Base-by-base conservation (phyloP, 2,888 invertebrate genomes). In the Anthrax anthrax region DNA sequence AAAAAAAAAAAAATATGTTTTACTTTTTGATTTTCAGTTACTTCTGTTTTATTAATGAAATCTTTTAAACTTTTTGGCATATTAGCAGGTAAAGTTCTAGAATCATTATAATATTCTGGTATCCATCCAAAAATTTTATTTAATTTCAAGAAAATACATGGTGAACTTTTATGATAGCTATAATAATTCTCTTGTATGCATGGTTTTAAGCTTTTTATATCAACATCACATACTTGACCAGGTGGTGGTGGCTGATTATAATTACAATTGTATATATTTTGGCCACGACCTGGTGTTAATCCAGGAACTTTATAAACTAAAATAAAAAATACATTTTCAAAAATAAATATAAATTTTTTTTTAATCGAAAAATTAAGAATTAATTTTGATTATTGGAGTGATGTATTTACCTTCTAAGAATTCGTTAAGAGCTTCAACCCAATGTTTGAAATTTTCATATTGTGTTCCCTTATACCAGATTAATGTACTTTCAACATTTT, bases 91-190 rank as follows among this genome's bases (percentile, higher is more conserved):
- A 90, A 70, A 46, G 72, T 65, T 10, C 72, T 70, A 1, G 82
- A 76, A 52, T 80, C 77, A 59, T 87, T 81, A 62, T 85, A 92
- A 60, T 77, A 85, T 32, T 82, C 75, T 0, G 95, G 94, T 52
- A 75, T 72, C 94, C 94, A 95, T 18, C 81, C 88, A 58, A 80
- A 92, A 59, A 94, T 92, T 76, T 87, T 91, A 71, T 98, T 98
- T 37, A 98, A 72, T 65, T 97, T 97, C 47, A 98, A 74, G 63
- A 96, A 84, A 52, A 97, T 76, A 69, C 98, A 98, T 0, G 97
- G 97, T 18, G 84, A 81, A 38, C 91, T 92, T 61, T 83, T 82
- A 63, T 88, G 84, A 68, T 89, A 97, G 50, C 89, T 92, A 67
- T 84, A 98, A 57, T 80, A 59, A 60, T 90, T 84, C 53, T 85